Base-by-base conservation (phyloP, 2,113 vertebrate genomes). In the Mastomys coucha region DNA sequence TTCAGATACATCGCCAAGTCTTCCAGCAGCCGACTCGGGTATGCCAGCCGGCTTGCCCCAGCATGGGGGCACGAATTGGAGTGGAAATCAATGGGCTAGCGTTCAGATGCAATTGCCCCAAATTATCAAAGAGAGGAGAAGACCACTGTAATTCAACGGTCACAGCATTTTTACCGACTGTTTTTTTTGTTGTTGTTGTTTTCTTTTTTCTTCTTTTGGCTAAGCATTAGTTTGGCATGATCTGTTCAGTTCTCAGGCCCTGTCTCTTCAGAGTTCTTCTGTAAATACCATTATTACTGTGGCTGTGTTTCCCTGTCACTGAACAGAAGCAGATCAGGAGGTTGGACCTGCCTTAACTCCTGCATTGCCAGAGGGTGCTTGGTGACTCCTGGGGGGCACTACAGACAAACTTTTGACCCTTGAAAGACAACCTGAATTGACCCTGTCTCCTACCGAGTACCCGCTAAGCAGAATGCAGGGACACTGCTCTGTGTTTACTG, bases 21-120 rank as follows among this genome's bases (percentile, higher is more conserved):
- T 98, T 96, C 96, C 94, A 86, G 51, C 91, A 81, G 96, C 92
- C 97, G 96, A 88, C 97, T 96, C 95, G 69, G 93, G 93, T 96
- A 60, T 94, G 96, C 98, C 97, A 98, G 96, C 97, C 67, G 60
- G 80, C 97, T 97, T 96, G 95, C 97, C 98, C 92, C 98, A 98
- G 98, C 98, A 93, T 98, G 98, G 97, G 97, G 97, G 96, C 94
- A 97, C 75, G 93, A 89, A 98, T 96, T 96, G 96, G 92, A 98
- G 98, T 94, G 98, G 98, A 98, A 98, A 99, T 98, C 98, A 98
- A 96, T 97, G 98, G 97, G 97, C 97, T 96, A 96, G 92, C 96
- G 98, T 98, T 98, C 97, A 97, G 97, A 98, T 98, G 97, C 98
- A 98, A 97, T 98, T 98, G 98, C 96, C 88, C 78, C 98, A 98